Base-by-base conservation (phyloP, 1,140 invertebrate genomes). In the Lepidurus apus region DNA sequence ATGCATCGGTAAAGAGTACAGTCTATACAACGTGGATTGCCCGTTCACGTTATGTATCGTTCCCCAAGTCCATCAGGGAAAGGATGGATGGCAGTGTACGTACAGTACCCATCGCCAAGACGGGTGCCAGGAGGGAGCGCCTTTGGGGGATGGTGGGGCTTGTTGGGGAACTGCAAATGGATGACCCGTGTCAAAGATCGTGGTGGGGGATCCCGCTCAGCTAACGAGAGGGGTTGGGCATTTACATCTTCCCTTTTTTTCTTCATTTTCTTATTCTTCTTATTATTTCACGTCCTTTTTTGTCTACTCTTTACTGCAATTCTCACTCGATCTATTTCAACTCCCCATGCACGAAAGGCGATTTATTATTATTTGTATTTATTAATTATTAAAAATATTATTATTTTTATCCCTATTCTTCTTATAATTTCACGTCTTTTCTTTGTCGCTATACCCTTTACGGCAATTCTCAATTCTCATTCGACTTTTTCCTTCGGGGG, bases 121-220 rank as follows among this genome's bases (percentile, higher is more conserved):
- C 53, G 53, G 53, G 53, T 65, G 53, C 53, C 53, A 65, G 53
- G 53, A 65, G 21, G 53, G 21, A 34, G 34, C 34, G 53, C 53
- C 53, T 65, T 65, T 65, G 6, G 53, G 53, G 53, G 9, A 13
- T 17, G 53, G 8, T 65, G 53, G 53, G 53, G 53, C 17, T 13
- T 65, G 17, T 65, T 65, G 53, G 53, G 53, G 53, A 17, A 65
- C 17, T 21, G 53, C 53, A 65, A 65, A 65, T 65, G 53, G 53
- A 65, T 65, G 53, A 65, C 53, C 53, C 53, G 53, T 65, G 53
- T 65, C 53, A 65, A 65, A 65, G 53, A 65, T 65, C 53, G 53
- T 65, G 53, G 53, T 65, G 53, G 53, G 53, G 53, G 53, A 65
- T 65, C 53, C 53, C 53, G 13, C 53, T n/a, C 53, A 65, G 8